phyloP scores from a whole-genome alignment of 2,113 vertebrate genomes.

The Furnarius figulus region DNA sequence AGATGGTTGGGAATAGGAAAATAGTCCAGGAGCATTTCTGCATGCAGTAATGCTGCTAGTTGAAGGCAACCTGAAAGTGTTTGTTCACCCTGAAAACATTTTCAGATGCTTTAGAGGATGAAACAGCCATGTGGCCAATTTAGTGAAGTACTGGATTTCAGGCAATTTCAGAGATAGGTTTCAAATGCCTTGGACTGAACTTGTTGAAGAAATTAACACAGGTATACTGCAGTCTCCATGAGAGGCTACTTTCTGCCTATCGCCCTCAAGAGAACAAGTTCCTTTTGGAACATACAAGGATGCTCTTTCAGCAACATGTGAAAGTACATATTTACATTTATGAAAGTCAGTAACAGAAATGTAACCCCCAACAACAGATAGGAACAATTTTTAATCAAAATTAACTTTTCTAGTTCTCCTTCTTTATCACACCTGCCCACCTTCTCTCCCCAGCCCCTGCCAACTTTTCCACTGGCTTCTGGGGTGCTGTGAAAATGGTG shows the following conservation, averaged over 20 bases:
- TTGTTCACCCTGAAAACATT: neutral
- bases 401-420: neutral
- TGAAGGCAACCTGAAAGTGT: neutral
- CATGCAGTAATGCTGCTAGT: neutral
- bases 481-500: neutral
- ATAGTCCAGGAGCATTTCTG: neutral
- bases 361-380: neutral
- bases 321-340: neutral
- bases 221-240: neutral
- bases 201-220: neutral
- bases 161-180: neutral
- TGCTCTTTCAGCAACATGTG: neutral
- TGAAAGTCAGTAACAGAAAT: neutral
- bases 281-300: no score
- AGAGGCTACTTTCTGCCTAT: neutral
- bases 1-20: slow-evolving; percentile 8
- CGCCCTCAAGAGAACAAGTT: neutral
- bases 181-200: neutral
- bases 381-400: neutral
- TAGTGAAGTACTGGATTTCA: neutral
- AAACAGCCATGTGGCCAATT: neutral
- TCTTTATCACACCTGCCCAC: neutral
- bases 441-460: fast-evolving
- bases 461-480: neutral
- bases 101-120: neutral